Evolutionary conservation across 2,797 vertebrate species (phyloP).

Genomic region (Anas georgica): DNA sequence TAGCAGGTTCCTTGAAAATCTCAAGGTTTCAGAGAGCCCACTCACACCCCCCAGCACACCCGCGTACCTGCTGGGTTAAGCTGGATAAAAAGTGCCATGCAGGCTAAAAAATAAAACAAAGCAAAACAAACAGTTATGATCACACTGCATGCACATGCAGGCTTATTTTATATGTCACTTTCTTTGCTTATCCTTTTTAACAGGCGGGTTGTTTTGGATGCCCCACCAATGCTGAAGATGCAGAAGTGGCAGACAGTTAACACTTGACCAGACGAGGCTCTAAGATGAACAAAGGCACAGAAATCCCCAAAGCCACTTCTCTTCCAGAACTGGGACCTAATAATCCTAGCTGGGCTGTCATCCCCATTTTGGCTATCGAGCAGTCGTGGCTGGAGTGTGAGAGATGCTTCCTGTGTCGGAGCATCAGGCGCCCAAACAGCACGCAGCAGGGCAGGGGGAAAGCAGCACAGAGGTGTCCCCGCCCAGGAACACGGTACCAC

Average conservation of each 20-base stretch:
- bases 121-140: background rate
- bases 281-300: background rate
- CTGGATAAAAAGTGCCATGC: background rate
- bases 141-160: background rate
- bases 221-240: background rate
- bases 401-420: background rate
- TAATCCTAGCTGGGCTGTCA: background rate
- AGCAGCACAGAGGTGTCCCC: background rate
- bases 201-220: background rate
- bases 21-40: background rate
- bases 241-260: background rate
- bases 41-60: background rate
- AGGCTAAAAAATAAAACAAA: background rate
- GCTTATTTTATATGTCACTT: background rate
- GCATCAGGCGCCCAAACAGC: background rate
- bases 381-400: background rate
- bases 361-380: background rate
- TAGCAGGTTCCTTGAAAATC: background rate
- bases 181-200: background rate
- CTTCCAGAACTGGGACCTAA: background rate
- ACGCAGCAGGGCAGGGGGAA: background rate
- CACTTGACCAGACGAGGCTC: background rate
- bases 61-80: background rate
- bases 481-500: background rate
- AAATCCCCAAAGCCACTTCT: background rate